Base-by-base conservation (phyloP, 2,797 vertebrate species). In the Anguilla pacifica region DNA sequence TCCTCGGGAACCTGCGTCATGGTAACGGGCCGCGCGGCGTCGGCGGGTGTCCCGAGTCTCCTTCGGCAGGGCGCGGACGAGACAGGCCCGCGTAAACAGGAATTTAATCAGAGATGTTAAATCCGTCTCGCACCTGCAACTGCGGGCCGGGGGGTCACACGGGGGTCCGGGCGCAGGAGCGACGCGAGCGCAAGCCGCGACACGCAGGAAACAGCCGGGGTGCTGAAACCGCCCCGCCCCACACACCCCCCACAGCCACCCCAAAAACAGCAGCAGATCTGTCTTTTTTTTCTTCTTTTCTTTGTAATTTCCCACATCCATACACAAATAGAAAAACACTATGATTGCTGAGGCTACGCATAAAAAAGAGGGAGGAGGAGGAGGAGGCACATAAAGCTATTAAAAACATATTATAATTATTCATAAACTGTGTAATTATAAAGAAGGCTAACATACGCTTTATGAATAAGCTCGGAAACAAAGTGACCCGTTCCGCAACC, bases 141-240 rank as follows among this genome's bases (percentile, higher is more conserved):
- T 81, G 25, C 55, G 35, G 82, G 59, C 86, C 46, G 86, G 81
- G 67, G 7, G 61, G 57, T 85, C 72, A 74, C 25, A 53, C 13
- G 74, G 67, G 61, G 57, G 88, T 84, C 46, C 31, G 70, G 59
- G 28, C 57, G 28, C 15, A 46, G 19, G 46, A 83, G 49, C 10
- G 28, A 35, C 6, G 35, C 31, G 4, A 70, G 88, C 90, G 91
- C 91, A 90, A 93, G 94, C 92, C 92, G 93, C 86, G 93, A 94
- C 94, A 95, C 91, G 91, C 91, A 92, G 93, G 91, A 90, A 95
- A 94, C 94, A 94, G 95, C 96, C 94, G 93, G 90, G 91, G 87
- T 92, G 91, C 87, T 89, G 94, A 77, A 77, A 13, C 55, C 55
- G 10, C 55, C 55, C 59, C 17, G 1, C 10, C 57, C 17, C 10